phyloP scores from a whole-genome alignment of 1,140 invertebrate species.

The Lerema accius region DNA sequence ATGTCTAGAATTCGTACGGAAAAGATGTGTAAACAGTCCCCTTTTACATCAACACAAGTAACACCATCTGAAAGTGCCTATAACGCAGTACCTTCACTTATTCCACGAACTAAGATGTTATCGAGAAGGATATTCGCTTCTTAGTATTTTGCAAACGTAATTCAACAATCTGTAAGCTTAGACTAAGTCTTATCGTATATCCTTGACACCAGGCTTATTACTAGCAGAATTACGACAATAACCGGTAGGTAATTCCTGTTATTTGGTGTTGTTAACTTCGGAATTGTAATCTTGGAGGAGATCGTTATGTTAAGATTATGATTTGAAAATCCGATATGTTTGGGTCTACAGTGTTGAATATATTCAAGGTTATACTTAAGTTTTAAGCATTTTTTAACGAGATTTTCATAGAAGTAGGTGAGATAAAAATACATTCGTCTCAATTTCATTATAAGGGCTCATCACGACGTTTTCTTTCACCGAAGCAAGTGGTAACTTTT shows the following conservation, averaged over 20 bases:
- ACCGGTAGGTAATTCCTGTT: slow-evolving; percentile 11
- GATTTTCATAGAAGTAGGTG: too few species aligned
- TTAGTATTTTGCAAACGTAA: slow-evolving; percentile 14
- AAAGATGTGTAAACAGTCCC: too few species aligned
- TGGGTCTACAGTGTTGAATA: neutral
- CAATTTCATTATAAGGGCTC: too few species aligned
- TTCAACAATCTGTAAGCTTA: neutral
- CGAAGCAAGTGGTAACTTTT: too few species aligned
- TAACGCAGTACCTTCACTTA: neutral
- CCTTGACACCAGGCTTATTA: slow-evolving; percentile 17
- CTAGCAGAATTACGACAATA: slow-evolving; percentile 2
- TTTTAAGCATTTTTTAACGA: neutral
- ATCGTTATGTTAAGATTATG: slow-evolving; percentile 1
- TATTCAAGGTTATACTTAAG: neutral
- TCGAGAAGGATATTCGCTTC: neutral
- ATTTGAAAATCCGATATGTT: slow-evolving; percentile 4
- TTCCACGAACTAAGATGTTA: neutral
- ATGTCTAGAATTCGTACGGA: too few species aligned
- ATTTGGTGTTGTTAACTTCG: slow-evolving; percentile 25
- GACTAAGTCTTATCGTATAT: slow-evolving; percentile 1
- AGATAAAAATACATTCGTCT: too few species aligned
- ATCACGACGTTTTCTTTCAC: too few species aligned
- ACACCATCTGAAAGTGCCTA: too few species aligned
- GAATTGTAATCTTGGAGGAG: slow-evolving; percentile 13
- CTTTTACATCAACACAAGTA: too few species aligned